These are phyloP conservation scores for Trichacis sp. DNA, from an alignment of 2,888 invertebrate species.

Conservation along the genomic window DNA sequence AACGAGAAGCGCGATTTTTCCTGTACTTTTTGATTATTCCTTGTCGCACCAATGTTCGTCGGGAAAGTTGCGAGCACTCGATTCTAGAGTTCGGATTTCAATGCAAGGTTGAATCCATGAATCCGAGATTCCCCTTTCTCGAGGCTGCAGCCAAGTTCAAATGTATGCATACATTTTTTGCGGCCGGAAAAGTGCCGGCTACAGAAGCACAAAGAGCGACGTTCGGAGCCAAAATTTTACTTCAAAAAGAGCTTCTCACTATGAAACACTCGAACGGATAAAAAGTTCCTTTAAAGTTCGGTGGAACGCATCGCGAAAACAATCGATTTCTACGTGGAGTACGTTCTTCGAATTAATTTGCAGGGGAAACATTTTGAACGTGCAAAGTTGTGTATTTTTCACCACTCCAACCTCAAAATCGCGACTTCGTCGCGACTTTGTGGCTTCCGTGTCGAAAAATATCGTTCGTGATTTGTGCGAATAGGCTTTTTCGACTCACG, in stretches of 20 bases:
- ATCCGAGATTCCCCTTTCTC: conserved; percentile 12
- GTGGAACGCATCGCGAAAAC: neutral
- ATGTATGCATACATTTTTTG: conserved; percentile 7
- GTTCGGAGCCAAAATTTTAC: conserved; percentile 1
- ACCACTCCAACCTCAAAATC: too few species aligned
- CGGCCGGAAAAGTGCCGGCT: conserved; percentile 1
- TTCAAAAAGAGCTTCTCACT: neutral
- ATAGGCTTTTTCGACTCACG: too few species aligned
- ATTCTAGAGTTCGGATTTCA: conserved; percentile 23
- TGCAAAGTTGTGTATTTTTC: too few species aligned
- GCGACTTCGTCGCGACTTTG: too few species aligned
- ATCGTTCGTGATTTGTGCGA: too few species aligned
- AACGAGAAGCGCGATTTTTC: neutral
- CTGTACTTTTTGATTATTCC: conserved; percentile 13
- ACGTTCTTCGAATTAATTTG: conserved; percentile 8
- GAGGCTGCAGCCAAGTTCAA: conserved; percentile 5
- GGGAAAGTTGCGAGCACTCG: conserved; percentile 22
- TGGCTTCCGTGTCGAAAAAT: too few species aligned
- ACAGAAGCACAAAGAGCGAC: neutral
- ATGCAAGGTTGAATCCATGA: conserved; percentile 25
- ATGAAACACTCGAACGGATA: neutral
- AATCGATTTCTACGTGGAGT: neutral
- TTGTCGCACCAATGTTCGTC: conserved; percentile 12
- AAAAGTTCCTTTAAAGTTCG: neutral
- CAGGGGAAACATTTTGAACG: too few species aligned